These are phyloP conservation scores for Dromaius novaehollandiae DNA, from an alignment of 2,113 vertebrate genomes.

Conservation along the genomic window DNA sequence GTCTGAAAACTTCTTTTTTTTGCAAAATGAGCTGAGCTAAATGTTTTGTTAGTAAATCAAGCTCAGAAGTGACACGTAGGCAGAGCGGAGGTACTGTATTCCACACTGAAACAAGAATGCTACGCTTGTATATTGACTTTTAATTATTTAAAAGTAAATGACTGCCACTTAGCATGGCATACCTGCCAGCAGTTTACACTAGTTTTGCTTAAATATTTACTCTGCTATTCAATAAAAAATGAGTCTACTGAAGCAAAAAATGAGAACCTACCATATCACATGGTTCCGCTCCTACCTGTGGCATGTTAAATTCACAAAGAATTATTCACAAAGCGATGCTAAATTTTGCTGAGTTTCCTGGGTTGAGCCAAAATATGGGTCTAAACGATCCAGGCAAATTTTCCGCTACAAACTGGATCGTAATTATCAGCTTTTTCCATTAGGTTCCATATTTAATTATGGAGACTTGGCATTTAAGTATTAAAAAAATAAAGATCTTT, in stretches of 20 bases:
- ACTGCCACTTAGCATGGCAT: conserved; percentile 62
- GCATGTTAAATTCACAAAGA: conserved; percentile 29
- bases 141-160: conserved; percentile 74
- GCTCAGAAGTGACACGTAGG: conserved; percentile 37
- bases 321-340: conserved; percentile 33
- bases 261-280: not conserved
- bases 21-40: not conserved
- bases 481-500: not conserved
- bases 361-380: not conserved
- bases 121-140: conserved; percentile 65
- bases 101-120: conserved; percentile 31
- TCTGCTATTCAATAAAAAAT: conserved; percentile 69
- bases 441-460: not conserved
- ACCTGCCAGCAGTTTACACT: conserved; percentile 66
- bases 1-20: not conserved
- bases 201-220: conserved; percentile 66
- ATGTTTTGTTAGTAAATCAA: conserved; percentile 9
- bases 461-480: not conserved
- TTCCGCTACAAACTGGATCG: not conserved
- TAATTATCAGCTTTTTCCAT: not conserved
- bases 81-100: not conserved
- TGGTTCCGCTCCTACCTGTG: conserved; percentile 17
- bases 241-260: conserved; percentile 50
- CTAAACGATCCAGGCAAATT: not conserved
- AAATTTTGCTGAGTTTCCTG: not conserved